phyloP scores from a whole-genome alignment of 2,797 vertebrate species.

The Pteropus rufus region DNA sequence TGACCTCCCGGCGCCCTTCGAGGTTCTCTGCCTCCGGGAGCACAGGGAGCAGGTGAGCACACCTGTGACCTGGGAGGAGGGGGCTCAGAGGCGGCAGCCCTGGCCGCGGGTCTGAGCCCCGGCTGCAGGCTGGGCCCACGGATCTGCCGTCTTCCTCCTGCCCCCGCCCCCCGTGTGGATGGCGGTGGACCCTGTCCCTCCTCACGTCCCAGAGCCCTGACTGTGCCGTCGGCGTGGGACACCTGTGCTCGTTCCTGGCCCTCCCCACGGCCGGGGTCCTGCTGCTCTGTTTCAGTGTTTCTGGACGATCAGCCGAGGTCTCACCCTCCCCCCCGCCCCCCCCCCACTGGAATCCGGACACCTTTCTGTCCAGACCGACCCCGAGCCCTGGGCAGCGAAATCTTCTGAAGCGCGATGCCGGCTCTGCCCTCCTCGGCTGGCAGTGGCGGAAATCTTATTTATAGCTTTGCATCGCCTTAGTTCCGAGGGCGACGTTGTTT shows the following conservation, averaged over 20 bases:
- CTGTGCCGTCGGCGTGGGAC: accelerated
- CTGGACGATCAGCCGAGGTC: background rate
- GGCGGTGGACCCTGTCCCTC: background rate
- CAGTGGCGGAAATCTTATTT: background rate
- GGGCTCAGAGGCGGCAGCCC: background rate
- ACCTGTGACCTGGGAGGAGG: background rate
- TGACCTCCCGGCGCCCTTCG: accelerated
- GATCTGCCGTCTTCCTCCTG: background rate
- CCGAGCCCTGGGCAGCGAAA: background rate
- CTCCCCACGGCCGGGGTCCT: accelerated
- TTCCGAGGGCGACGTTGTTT: conserved; percentile 60
- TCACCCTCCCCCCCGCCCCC: too few species aligned
- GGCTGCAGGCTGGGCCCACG: background rate
- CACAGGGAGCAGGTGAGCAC: background rate
- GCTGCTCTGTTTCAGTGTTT: background rate
- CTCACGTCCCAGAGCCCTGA: too few species aligned
- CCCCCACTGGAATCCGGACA: background rate
- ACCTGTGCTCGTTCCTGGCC: accelerated
- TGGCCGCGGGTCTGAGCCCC: accelerated
- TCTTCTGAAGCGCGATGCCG: background rate
- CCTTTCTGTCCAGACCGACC: accelerated
- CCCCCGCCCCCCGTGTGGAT: accelerated
- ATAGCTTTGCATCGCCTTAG: conserved; percentile 44
- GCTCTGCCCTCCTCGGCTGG: background rate
- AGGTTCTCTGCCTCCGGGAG: background rate